A percentile compares a stretch with the other conserved stretches of the same genome.
Evolutionary conservation across 2,113 vertebrate species (phyloP).

Genomic region (Microcebus lehilahytsara): DNA sequence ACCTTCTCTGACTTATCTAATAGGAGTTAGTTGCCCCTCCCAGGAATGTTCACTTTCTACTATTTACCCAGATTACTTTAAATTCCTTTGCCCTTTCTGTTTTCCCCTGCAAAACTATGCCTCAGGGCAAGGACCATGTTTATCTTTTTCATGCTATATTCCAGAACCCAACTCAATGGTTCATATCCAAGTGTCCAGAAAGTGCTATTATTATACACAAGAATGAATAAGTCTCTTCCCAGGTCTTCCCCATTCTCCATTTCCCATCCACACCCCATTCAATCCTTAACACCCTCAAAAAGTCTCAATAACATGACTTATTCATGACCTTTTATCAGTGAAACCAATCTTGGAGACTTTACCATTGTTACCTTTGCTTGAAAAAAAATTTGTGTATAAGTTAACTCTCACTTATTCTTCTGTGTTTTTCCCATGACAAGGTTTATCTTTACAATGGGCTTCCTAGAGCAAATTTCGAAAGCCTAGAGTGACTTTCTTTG

Average conservation of each 20-base stretch:
- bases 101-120: not conserved
- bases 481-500: not conserved
- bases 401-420: not conserved
- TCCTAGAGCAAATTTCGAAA: constrained; percentile 39
- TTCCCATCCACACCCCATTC: not conserved
- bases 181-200: not conserved
- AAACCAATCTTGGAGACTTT: not conserved
- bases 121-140: not conserved
- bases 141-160: not conserved
- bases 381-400: not conserved
- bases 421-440: not conserved
- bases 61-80: not conserved
- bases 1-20: not conserved
- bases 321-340: not conserved
- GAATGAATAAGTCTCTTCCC: not conserved
- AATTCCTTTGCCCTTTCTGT: not conserved
- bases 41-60: not conserved
- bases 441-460: not conserved
- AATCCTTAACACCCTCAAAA: not conserved
- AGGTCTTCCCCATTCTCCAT: not conserved
- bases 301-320: not conserved
- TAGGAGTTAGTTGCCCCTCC: not conserved
- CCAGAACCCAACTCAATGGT: not conserved
- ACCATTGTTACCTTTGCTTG: not conserved
- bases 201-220: not conserved